Conservation (phyloP, 2,888 invertebrate species). For the Petrophora chlorosata region DNA sequence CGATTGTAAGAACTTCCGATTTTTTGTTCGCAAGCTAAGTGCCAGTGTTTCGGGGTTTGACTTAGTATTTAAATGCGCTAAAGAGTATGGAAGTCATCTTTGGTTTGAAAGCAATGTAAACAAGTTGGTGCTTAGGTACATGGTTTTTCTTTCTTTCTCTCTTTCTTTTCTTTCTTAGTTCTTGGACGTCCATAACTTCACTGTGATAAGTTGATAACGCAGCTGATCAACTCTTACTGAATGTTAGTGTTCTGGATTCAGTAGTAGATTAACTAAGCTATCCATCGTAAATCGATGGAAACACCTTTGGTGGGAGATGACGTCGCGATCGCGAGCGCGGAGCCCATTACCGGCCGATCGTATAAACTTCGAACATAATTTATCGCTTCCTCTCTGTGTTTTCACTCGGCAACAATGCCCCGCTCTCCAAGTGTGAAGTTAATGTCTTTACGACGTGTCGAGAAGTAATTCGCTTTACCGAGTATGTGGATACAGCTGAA, state of each 20-base stretch:
- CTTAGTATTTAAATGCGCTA: neutral
- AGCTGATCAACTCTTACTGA: neutral
- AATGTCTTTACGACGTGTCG: constrained; percentile 75
- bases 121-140: no score
- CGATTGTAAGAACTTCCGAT: constrained; percentile 61
- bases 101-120: no score
- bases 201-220: no score
- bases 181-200: no score
- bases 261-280: neutral
- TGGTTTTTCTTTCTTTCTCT: no score
- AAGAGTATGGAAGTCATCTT: no score
- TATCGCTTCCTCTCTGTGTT: constrained; percentile 79
- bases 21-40: constrained; percentile 27
- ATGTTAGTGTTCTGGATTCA: neutral
- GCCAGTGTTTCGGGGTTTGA: neutral
- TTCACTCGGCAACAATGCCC: constrained; percentile 76
- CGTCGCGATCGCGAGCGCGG: constrained; percentile 54
- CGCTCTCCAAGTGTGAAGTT: constrained; percentile 63
- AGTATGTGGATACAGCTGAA: constrained; percentile 49
- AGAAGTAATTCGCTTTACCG: constrained; percentile 68
- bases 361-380: constrained; percentile 81
- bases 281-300: constrained; percentile 29
- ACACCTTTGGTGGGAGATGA: constrained; percentile 40
- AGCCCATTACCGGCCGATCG: constrained; percentile 73
- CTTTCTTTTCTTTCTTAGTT: no score